Percentiles rank a stretch among this genome's conserved stretches.
Conservation (phyloP, 2,113 vertebrate genomes). For the Xenopus tropicalis region UCB_Xtro_10.0 CM004449.2:80706501-80707000, state of each 20-base stretch:
- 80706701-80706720: not conserved
- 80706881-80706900: not conserved
- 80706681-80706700: not conserved
- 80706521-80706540: too few species aligned
- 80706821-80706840: conserved; percentile 12
- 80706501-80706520: too few species aligned
- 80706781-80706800: conserved; percentile 5
- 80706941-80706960: not conserved
- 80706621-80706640: too few species aligned
- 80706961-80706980: not conserved
- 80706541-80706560: too few species aligned
- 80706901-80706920: not conserved
- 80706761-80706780: not conserved
- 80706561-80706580: too few species aligned
- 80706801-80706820: conserved; percentile 37
- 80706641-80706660: too few species aligned
- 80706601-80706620: too few species aligned
- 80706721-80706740: not conserved
- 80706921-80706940: not conserved
- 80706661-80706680: not conserved
- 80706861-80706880: conserved; percentile 15
- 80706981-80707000: not conserved
- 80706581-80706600: too few species aligned
- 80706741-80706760: conserved; percentile 17
- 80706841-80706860: conserved; percentile 12